Evolutionary conservation across 2,113 vertebrate genomes (phyloP).

Genomic region (Piprites chloris): DNA sequence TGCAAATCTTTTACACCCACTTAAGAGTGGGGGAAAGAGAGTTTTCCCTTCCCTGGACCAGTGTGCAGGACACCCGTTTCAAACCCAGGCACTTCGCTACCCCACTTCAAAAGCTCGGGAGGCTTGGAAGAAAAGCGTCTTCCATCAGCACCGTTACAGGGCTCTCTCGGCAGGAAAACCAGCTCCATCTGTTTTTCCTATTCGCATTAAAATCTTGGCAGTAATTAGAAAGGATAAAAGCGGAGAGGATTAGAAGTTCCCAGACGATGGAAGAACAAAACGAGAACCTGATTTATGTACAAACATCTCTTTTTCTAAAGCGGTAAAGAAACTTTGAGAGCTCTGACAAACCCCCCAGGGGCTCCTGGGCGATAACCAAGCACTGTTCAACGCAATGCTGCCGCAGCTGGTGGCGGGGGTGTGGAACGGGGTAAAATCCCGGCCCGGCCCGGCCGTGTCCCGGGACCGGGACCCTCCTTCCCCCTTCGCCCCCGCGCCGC

Average conservation of each 20-base stretch:
- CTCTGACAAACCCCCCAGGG: neutral
- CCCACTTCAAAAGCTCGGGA: neutral
- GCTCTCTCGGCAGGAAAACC: neutral
- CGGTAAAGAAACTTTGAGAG: neutral
- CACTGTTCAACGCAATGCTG: neutral
- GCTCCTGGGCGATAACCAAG: neutral
- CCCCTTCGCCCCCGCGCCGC: neutral
- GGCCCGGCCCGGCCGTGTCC: neutral
- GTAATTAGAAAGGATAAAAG: neutral
- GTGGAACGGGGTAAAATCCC: neutral
- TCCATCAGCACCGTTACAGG: neutral
- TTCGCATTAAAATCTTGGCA: neutral
- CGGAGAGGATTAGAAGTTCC: neutral
- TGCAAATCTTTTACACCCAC: neutral
- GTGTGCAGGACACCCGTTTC: neutral
- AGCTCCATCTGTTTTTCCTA: neutral
- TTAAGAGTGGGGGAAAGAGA: accelerated
- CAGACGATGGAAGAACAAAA: neutral
- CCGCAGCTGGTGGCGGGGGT: too few relatives aligned
- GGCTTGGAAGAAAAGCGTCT: neutral
- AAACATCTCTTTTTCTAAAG: neutral
- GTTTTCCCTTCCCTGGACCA: neutral
- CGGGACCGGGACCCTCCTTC: neutral
- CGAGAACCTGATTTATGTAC: neutral
- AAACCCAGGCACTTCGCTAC: neutral